A percentile compares a stretch with the other conserved stretches of the same genome.
These are phyloP conservation scores for Pollimyrus isidori DNA, from an alignment of 2,113 vertebrate genomes.

Conservation along the genomic window DNA sequence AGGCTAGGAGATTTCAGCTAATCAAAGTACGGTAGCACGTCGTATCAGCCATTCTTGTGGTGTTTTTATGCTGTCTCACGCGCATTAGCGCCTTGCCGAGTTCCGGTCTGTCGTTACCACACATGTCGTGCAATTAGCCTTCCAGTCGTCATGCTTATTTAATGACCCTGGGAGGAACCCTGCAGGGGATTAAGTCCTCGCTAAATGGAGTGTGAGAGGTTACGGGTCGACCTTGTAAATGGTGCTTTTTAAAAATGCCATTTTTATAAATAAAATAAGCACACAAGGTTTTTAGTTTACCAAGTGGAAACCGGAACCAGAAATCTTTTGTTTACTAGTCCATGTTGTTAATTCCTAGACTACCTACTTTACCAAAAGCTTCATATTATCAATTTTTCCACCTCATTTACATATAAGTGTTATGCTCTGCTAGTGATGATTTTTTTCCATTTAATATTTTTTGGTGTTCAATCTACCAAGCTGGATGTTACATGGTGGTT, in stretches of 20 bases:
- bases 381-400: background rate
- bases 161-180: background rate
- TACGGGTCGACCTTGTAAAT: conserved; percentile 14
- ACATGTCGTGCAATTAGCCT: background rate
- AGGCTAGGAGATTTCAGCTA: background rate
- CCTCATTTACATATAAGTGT: background rate
- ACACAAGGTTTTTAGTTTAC: background rate
- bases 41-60: conserved; percentile 14
- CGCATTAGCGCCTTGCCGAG: background rate
- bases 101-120: background rate
- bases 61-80: background rate
- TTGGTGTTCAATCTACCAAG: background rate
- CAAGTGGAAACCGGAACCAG: background rate
- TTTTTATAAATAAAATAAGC: background rate
- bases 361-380: background rate
- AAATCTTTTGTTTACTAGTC: background rate
- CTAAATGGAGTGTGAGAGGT: conserved; percentile 6
- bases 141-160: background rate
- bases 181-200: conserved; percentile 6
- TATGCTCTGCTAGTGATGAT: background rate
- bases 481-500: background rate
- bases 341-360: background rate
- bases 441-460: background rate
- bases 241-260: background rate
- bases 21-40: background rate